phyloP scores from a whole-genome alignment of 2,113 vertebrate species.

The Catharus bicknelli region DNA sequence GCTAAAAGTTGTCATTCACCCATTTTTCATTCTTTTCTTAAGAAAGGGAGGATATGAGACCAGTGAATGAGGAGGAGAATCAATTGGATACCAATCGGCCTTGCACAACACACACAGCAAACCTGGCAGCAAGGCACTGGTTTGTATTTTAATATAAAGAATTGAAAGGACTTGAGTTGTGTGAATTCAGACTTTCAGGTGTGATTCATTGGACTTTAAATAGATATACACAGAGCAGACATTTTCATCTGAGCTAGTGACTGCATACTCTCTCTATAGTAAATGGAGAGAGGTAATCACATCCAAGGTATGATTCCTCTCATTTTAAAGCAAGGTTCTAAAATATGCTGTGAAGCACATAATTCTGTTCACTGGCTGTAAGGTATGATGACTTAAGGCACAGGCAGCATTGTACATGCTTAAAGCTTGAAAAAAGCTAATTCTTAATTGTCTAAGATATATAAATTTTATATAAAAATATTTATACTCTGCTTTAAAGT shows the following conservation, averaged over 20 bases:
- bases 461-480: not conserved
- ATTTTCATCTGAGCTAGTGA: not conserved
- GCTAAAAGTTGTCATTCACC: not conserved
- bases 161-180: not conserved
- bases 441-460: not conserved
- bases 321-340: not conserved
- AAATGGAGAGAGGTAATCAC: not conserved
- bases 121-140: not conserved
- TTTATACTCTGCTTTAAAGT: not conserved
- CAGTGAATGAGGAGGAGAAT: not conserved
- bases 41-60: not conserved
- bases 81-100: not conserved
- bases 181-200: not conserved
- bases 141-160: not conserved
- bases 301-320: not conserved
- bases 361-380: not conserved
- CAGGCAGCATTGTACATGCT: not conserved
- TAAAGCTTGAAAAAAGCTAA: not conserved
- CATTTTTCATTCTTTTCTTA: not conserved
- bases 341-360: not conserved
- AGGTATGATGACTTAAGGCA: not conserved
- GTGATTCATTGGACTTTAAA: conserved; percentile 16
- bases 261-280: not conserved
- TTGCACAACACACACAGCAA: not conserved
- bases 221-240: not conserved